Evolutionary conservation across 2,797 vertebrate genomes (phyloP).

Genomic region (Astyanax mexicanus): DNA sequence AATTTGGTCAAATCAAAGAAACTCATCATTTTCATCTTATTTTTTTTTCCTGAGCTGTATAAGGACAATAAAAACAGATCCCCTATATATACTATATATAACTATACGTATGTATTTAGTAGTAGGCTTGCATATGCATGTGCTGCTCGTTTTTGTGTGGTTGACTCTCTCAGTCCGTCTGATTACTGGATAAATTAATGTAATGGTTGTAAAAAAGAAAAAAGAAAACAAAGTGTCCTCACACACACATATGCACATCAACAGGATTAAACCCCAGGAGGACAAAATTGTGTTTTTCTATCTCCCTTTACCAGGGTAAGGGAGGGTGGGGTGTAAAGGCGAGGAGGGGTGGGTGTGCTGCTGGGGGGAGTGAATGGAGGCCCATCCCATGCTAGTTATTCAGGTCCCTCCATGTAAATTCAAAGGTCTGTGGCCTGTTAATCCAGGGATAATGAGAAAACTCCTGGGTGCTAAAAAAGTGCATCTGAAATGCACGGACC

Average conservation of each 20-base stretch:
- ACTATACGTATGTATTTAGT: background rate
- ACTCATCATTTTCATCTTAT: too few relatives aligned
- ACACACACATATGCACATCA: constrained; percentile 44
- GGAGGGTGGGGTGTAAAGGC: constrained; percentile 36
- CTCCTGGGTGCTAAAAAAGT: constrained; percentile 57
- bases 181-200: background rate
- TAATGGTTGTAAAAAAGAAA: background rate
- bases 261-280: constrained; percentile 52
- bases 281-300: constrained; percentile 52
- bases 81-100: too few relatives aligned
- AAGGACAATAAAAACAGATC: too few relatives aligned
- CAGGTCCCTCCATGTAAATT: constrained; percentile 67
- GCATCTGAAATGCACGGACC: constrained; percentile 38
- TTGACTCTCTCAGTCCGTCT: background rate
- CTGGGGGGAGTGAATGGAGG: constrained; percentile 53
- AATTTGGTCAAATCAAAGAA: too few relatives aligned
- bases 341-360: constrained; percentile 9
- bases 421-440: constrained; percentile 67
- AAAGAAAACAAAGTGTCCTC: constrained; percentile 11
- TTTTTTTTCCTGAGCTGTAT: too few relatives aligned
- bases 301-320: constrained; percentile 27
- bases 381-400: constrained; percentile 55
- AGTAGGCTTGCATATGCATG: background rate
- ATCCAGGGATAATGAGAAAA: constrained; percentile 71
- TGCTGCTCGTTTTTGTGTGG: background rate